Conservation (phyloP, 2,797 vertebrate genomes). For the Loris lydekkerianus region DNA sequence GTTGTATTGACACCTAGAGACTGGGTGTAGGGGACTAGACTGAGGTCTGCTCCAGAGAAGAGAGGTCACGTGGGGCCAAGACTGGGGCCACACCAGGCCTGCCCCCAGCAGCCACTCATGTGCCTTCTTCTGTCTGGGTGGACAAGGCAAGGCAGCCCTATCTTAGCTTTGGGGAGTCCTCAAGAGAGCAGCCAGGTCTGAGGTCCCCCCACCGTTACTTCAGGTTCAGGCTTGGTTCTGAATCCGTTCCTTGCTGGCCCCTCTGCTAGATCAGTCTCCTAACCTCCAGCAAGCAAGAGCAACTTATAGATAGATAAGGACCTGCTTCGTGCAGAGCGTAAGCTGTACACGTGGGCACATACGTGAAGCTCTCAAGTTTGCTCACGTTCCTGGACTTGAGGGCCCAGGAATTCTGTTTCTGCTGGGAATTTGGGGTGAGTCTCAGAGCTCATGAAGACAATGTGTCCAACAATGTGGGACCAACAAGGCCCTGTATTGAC, state of each 20-base stretch:
- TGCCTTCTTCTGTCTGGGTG: background rate
- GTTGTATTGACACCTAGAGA: background rate
- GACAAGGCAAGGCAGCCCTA: background rate
- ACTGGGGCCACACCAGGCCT: background rate
- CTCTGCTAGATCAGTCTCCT: background rate
- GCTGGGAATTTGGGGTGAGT: background rate
- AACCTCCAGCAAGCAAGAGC: background rate
- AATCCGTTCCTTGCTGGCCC: background rate
- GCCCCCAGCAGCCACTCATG: background rate
- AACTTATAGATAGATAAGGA: background rate
- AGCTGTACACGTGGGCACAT: background rate
- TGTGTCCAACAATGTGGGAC: no score
- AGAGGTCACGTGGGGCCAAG: no score
- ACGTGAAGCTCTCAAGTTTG: fast-evolving
- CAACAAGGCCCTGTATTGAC: background rate
- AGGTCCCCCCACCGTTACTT: background rate
- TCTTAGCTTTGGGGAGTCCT: background rate
- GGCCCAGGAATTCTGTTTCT: background rate
- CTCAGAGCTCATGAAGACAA: no score
- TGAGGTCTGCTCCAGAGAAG: no score
- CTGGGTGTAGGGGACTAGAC: background rate
- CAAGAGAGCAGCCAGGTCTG: background rate
- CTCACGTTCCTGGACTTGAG: background rate
- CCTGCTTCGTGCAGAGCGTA: background rate
- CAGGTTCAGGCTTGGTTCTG: background rate